Evolutionary conservation across 2,888 invertebrate species (phyloP).

Genomic region (Myathropa florea): DNA sequence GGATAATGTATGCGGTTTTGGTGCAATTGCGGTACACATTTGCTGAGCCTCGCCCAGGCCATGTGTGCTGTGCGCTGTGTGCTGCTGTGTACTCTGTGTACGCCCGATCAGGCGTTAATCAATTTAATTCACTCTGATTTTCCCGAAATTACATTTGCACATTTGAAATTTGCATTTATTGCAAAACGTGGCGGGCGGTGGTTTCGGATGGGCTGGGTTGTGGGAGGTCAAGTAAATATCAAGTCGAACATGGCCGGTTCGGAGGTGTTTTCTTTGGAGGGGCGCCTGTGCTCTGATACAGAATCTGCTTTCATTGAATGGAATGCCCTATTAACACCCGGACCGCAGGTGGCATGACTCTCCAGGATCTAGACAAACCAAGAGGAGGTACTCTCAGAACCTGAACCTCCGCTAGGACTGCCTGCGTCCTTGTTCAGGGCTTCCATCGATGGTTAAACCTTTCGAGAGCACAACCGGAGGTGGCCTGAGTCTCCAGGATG

Average conservation of each 20-base stretch:
- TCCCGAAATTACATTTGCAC: slow-evolving; percentile 55
- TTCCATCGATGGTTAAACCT: too few relatives aligned
- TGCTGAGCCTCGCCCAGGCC: slow-evolving; percentile 10
- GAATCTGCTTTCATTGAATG: too few relatives aligned
- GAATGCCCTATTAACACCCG: too few relatives aligned
- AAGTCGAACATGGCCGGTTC: neutral
- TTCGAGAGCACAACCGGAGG: too few relatives aligned
- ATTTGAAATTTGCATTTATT: slow-evolving; percentile 62
- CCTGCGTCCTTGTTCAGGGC: too few relatives aligned
- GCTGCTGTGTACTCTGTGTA: slow-evolving; percentile 24
- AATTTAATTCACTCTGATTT: slow-evolving; percentile 65
- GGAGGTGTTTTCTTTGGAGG: neutral
- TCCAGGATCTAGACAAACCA: too few relatives aligned
- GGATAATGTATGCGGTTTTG: slow-evolving; percentile 13
- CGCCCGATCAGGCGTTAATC: slow-evolving; percentile 57
- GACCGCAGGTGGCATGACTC: too few relatives aligned
- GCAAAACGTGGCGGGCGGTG: slow-evolving; percentile 5
- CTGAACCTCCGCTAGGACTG: too few relatives aligned
- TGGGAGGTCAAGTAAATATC: neutral
- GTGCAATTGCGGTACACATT: slow-evolving; percentile 41
- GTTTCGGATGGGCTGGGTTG: neutral
- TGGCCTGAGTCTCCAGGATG: too few relatives aligned
- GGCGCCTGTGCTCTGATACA: neutral
- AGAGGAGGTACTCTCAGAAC: too few relatives aligned
- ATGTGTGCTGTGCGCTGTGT: too few relatives aligned